Conservation (phyloP, 2,113 vertebrate species). For the Cisticola juncidis region DNA sequence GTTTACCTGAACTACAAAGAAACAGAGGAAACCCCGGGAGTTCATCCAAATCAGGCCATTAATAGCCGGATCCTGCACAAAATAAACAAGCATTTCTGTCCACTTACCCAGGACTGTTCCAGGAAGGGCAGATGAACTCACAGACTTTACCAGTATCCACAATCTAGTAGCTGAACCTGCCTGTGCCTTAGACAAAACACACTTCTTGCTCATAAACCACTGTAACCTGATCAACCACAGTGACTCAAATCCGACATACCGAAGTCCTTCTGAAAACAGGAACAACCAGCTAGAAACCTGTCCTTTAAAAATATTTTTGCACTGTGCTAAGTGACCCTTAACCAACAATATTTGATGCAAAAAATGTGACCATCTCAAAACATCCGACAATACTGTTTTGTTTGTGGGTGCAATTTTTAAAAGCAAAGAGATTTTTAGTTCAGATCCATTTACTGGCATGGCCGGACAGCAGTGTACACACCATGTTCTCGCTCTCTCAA, state of each 20-base stretch:
- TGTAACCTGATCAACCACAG: not conserved
- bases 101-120: not conserved
- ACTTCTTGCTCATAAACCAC: slow-evolving; percentile 2
- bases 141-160: not conserved
- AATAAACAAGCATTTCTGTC: not conserved
- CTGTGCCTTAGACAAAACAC: not conserved
- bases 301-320: slow-evolving; percentile 7
- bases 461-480: not conserved
- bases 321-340: not conserved
- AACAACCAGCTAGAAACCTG: not conserved
- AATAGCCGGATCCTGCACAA: not conserved
- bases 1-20: not conserved
- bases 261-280: not conserved
- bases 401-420: not conserved
- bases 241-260: not conserved
- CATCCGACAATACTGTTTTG: fast-evolving
- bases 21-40: not conserved
- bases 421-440: not conserved
- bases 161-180: not conserved
- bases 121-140: not conserved
- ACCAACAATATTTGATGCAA: not conserved
- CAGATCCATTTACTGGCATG: not conserved
- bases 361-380: not conserved
- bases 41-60: not conserved
- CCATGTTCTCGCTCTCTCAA: not conserved